phyloP scores from a whole-genome alignment of 2,797 vertebrate genomes.

The Dryobates pubescens region DNA sequence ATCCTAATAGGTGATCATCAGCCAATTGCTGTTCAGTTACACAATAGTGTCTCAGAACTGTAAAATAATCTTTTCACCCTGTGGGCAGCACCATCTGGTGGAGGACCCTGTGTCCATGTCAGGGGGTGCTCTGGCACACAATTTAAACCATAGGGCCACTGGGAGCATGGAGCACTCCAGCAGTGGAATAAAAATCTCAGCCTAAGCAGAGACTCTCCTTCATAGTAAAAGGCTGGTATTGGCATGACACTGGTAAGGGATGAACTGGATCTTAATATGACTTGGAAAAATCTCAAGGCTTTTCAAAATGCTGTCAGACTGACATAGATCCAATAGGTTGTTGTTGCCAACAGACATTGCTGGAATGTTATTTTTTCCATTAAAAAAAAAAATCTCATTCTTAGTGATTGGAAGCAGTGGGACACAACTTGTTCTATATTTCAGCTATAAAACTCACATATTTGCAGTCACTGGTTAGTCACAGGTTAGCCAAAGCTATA shows the following conservation, averaged over 20 bases:
- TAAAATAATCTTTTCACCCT: neutral
- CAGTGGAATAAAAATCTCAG: neutral
- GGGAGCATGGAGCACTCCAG: rapidly evolving
- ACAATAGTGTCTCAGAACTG: rapidly evolving
- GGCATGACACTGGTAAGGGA: neutral
- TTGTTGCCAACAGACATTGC: neutral
- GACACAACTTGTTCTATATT: neutral
- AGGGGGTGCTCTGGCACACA: neutral
- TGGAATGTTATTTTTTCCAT: neutral
- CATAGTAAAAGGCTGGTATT: neutral
- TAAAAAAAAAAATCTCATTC: neutral
- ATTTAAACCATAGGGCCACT: neutral
- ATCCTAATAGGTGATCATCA: neutral
- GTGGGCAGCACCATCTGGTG: neutral
- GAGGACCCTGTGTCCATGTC: neutral
- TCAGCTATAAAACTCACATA: neutral
- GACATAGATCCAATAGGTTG: neutral
- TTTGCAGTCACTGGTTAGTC: neutral
- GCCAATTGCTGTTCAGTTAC: neutral
- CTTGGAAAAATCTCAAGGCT: neutral
- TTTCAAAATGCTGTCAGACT: neutral
- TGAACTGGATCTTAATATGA: neutral
- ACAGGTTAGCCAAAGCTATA: neutral
- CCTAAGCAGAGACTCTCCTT: neutral
- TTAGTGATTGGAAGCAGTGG: neutral